phyloP scores from a whole-genome alignment of 2,888 invertebrate species.

The Marronus borbonicus region DNA sequence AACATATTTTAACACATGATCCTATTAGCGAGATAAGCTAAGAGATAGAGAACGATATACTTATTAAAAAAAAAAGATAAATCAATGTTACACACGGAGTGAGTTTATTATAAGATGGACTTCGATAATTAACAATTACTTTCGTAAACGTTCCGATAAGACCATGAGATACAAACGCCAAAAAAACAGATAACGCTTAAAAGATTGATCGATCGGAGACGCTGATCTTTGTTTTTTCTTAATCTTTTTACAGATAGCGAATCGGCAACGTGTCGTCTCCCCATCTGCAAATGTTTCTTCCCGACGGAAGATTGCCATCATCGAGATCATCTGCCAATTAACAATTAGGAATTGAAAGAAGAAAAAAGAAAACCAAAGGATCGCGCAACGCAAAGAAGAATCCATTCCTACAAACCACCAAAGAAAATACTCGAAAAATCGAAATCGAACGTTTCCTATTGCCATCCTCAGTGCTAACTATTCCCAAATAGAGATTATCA shows the following conservation, averaged over 20 bases:
- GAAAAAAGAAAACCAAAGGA: neutral
- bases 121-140: constrained; percentile 23
- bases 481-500: neutral
- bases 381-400: neutral
- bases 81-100: constrained; percentile 19
- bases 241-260: constrained; percentile 32
- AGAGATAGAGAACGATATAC: too few relatives aligned
- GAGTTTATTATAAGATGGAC: neutral
- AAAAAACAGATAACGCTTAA: constrained; percentile 19
- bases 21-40: constrained; percentile 14
- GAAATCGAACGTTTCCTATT: constrained; percentile 11
- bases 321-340: neutral
- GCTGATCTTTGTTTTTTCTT: constrained; percentile 36
- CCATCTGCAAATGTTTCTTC: constrained; percentile 7
- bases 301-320: constrained; percentile 14
- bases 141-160: constrained; percentile 14
- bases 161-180: constrained; percentile 14
- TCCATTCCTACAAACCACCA: neutral
- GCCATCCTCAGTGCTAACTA: constrained; percentile 10
- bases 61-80: constrained; percentile 9
- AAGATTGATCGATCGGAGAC: constrained; percentile 18
- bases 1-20: constrained; percentile 24
- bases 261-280: constrained; percentile 2
- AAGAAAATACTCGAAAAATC: constrained; percentile 1
- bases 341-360: constrained; percentile 33